Conservation (phyloP, 1,140 invertebrate genomes). For the Asobara japonica region DNA sequence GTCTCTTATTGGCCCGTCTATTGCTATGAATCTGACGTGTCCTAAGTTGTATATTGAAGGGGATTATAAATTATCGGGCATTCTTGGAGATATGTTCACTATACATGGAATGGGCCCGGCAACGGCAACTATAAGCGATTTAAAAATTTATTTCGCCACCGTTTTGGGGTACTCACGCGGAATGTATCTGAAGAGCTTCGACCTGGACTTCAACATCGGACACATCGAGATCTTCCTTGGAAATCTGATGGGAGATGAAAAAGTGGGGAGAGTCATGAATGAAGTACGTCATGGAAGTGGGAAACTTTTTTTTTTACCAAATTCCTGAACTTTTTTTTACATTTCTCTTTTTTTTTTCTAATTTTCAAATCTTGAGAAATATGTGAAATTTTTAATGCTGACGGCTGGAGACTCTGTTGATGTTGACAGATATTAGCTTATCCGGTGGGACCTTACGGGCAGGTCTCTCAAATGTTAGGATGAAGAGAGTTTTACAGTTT, state of each 20-base stretch:
- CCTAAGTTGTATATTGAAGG: slow-evolving; percentile 52
- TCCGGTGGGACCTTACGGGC: too few species aligned
- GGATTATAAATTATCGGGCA: slow-evolving; percentile 56
- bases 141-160: slow-evolving; percentile 54
- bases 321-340: too few species aligned
- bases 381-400: too few species aligned
- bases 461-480: too few species aligned
- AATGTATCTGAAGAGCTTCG: slow-evolving; percentile 60
- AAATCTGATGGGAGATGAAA: slow-evolving; percentile 56
- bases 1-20: slow-evolving; percentile 56
- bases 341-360: too few species aligned
- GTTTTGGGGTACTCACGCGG: slow-evolving; percentile 56
- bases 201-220: slow-evolving; percentile 55
- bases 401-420: too few species aligned
- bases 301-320: too few species aligned
- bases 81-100: slow-evolving; percentile 48
- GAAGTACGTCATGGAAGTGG: slow-evolving; percentile 45
- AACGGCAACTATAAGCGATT: slow-evolving; percentile 47
- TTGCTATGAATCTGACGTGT: slow-evolving; percentile 54
- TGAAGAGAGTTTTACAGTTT: too few species aligned
- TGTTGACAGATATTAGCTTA: too few species aligned
- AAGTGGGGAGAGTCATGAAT: slow-evolving; percentile 53
- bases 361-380: too few species aligned
- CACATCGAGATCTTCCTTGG: slow-evolving; percentile 47
- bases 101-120: slow-evolving; percentile 52